Base-by-base conservation (phyloP, 1,140 invertebrate genomes). In the Protaetia brevitarsis region DNA sequence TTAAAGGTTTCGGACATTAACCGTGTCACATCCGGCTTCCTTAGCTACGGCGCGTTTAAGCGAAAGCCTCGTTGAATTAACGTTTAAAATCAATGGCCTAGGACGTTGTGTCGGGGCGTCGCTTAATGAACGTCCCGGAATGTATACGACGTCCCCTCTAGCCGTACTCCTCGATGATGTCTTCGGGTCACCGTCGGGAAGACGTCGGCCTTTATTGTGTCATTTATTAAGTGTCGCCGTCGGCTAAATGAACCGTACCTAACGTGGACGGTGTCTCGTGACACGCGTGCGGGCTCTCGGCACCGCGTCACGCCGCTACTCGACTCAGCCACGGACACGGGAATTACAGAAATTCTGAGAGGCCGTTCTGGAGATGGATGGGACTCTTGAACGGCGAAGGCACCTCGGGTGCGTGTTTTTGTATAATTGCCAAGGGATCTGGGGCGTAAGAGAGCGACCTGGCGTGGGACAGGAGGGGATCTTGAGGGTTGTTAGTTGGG, bases 71-170 rank as follows among this genome's bases (percentile, higher is more conserved):
- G 4, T 23, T 10, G 26, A 51, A 51, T 51, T 51, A 51, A 51
- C 41, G 26, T 51, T 51, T 51, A 51, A 51, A 51, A 51, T 51
- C 41, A 51, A 51, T 51, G 41, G 26, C 19, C 19, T 51, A 51
- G 19, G 26, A 51, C 41, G 19, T 23, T 11, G 19, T 51, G 41
- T 51, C 41, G 41, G 19, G 34, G 19, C 26, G 41, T 51, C 41
- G 41, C 41, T 51, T 51, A 51, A 51, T 51, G 41, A 51, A n/a
- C n/a, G 21, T 8, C 10, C 41, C 41, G 41, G 21, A 51, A 23
- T 23, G 8, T 34, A 34, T n/a, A 51, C 19, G 19, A 16, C 13
- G 4, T 8, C 31, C 8, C 31, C 31, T n/a, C 31, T 34, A n/a
- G 31, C 26, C 19, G 21, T 16, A 51, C 41, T 16, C 19, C 41